Conservation (phyloP, 2,113 vertebrate genomes). For the Gasterosteus nipponicus region DNA sequence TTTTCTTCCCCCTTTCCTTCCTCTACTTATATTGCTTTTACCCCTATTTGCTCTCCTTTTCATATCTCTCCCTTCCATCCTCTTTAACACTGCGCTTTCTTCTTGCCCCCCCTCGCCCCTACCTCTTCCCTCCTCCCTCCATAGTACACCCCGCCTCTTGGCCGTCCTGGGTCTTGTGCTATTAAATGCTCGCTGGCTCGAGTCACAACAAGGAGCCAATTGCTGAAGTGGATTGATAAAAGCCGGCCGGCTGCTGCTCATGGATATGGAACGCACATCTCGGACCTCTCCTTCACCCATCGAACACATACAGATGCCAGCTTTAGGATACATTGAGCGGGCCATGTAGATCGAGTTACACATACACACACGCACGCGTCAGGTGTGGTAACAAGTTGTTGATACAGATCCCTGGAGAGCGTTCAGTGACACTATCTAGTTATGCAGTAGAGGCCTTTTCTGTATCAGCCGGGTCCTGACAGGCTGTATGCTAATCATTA, state of each 20-base stretch:
- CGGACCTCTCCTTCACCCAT: constrained; percentile 13
- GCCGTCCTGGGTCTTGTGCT: constrained; percentile 21
- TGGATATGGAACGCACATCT: constrained; percentile 52
- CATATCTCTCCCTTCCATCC: constrained; percentile 18
- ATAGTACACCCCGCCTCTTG: constrained; percentile 29
- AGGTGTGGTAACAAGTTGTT: constrained; percentile 46
- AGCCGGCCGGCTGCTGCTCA: constrained; percentile 35
- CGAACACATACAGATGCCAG: background rate
- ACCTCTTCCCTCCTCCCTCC: background rate
- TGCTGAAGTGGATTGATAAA: constrained; percentile 65
- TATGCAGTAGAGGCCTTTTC: constrained; percentile 48
- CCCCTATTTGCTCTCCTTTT: background rate
- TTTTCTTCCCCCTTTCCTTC: constrained; percentile 1
- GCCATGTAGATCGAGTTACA: constrained; percentile 23
- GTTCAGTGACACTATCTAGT: constrained; percentile 54
- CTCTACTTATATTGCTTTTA: background rate
- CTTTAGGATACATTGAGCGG: constrained; percentile 35
- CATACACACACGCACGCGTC: background rate
- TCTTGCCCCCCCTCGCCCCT: background rate
- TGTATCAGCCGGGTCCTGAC: constrained; percentile 37
- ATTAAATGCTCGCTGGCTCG: constrained; percentile 36
- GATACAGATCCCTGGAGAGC: constrained; percentile 50
- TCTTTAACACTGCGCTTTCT: constrained; percentile 9
- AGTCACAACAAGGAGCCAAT: constrained; percentile 30
- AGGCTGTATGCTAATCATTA: constrained; percentile 61